Evolutionary conservation across 2,113 vertebrate species (phyloP), one percentile per base, ranked within the genome.

Genomic region (Nibea coibor): DNA sequence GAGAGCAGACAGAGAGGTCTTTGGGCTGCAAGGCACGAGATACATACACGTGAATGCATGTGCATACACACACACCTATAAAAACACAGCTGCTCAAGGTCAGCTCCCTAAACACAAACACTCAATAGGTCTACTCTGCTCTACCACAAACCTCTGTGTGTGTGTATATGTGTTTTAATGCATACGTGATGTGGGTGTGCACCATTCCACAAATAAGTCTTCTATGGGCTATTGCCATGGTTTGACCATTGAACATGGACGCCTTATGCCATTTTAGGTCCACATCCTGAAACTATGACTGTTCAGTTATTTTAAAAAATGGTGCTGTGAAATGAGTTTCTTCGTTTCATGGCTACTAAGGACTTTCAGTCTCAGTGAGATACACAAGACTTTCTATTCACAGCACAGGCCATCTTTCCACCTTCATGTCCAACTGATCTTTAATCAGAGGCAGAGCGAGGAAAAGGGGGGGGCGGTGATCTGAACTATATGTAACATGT

Each of bases 1-100:
- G 50, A 62, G 71, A 72, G 62, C 82, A 84, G 67, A 91, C 87
- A 89, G 83, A 87, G 65, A 16, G n/a, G 8, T 68, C 82, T 83
- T 75, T 84, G 53, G 61, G 47, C 62, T 63, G 67, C n/a, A 26
- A 72, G 47, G 69, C 82, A 83, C 8, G 14, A 65, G 47, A 78
- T 73, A 26, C 67, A 63, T 4, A 22, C 58, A 73, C 56, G 26
- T 3, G 43, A 16, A 75, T 45, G 68, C 22, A 63, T 47, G 22
- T 22, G 47, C 74, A 54, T 10, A n/a, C 70, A 57, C 67, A 58
- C 24, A 31, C 62, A 73, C 69, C 78, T 87, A 82, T 86, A 64
- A 85, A 89, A 91, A 92, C 87, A 91, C 45, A 84, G 89, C 90
- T 87, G 92, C 69, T 78, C 57, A 73, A 78, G 82, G 77, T 80